Evolutionary conservation across 1,140 invertebrate genomes (phyloP), one percentile per base, ranked within the genome.

Genomic region (Orchesella cincta): DNA sequence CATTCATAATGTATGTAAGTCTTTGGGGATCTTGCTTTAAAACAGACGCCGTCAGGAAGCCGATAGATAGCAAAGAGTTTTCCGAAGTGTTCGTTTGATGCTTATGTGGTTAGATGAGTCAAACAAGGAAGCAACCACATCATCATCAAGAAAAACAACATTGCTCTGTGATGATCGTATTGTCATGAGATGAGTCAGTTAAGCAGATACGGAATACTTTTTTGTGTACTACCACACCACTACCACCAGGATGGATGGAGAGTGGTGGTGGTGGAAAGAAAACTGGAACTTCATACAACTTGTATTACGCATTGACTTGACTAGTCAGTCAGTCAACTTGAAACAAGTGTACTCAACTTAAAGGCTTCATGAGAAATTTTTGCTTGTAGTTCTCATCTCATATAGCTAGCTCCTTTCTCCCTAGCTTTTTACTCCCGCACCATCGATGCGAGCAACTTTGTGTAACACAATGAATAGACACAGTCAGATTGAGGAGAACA

Each of bases 311-410:
- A 57, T 57, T 57, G 52, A 57, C 52, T 57, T 14, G 52, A 14
- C 52, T n/a, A 57, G 52, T 57, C 12, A 57, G 39, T 46, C 39
- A 57, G 52, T 57, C 52, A 57, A 57, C 12, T 57, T 57, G 52
- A 57, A 57, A 57, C 52, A 57, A 57, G 52, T 57, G 52, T 57
- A 57, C 52, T 57, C 23, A 57, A 57, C 52, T 57, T 57, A 14
- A 57, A 57, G 52, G 14, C 52, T 57, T n/a, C 52, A 57, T 23
- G 52, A 57, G 23, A 57, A 57, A 57, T 57, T 57, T n/a, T n/a
- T n/a, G n/a, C n/a, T n/a, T n/a, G n/a, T n/a, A n/a, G n/a, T 57
- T 57, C 23, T 3, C 52, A 3, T 18, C 52, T 57, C 12, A 12
- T 57, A 26, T 57, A 26, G 23, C 14, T 14, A 3, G 52, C 12